phyloP scores from a whole-genome alignment of 2,888 invertebrate genomes.

The Erebia ligea region DNA sequence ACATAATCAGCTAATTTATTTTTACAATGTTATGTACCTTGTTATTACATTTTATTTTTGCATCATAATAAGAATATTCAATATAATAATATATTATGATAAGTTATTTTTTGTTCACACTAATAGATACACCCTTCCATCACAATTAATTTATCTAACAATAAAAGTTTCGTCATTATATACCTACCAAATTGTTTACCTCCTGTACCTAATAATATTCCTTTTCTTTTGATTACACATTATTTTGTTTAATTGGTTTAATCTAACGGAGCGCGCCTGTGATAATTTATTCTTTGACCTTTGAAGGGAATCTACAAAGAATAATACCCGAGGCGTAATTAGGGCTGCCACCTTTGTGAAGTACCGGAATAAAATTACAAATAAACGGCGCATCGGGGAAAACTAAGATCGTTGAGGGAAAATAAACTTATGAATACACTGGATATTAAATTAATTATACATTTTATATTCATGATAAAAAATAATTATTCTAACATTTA shows the following conservation, averaged over 20 bases:
- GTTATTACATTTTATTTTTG: no score
- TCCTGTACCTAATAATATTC: slow-evolving; percentile 31
- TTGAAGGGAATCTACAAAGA: slow-evolving; percentile 34
- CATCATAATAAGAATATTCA: no score
- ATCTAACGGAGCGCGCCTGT: slow-evolving; percentile 30
- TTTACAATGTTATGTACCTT: no score
- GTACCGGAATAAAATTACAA: background rate
- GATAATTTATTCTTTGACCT: slow-evolving; percentile 37
- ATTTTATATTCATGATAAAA: background rate
- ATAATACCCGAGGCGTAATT: slow-evolving; percentile 32
- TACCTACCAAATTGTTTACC: background rate
- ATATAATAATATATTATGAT: no score
- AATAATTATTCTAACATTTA: no score
- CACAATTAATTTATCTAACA: no score
- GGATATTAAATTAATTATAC: background rate
- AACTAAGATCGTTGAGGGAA: slow-evolving; percentile 1
- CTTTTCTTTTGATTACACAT: slow-evolving; percentile 30
- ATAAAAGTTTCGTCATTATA: no score
- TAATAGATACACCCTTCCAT: no score
- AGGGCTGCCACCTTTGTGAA: slow-evolving; percentile 21
- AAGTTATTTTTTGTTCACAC: no score
- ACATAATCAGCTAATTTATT: no score
- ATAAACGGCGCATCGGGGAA: background rate
- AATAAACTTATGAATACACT: background rate
- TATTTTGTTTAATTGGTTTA: slow-evolving; percentile 33